phyloP scores from a whole-genome alignment of 2,113 vertebrate species.

The Gymnogyps californianus region DNA sequence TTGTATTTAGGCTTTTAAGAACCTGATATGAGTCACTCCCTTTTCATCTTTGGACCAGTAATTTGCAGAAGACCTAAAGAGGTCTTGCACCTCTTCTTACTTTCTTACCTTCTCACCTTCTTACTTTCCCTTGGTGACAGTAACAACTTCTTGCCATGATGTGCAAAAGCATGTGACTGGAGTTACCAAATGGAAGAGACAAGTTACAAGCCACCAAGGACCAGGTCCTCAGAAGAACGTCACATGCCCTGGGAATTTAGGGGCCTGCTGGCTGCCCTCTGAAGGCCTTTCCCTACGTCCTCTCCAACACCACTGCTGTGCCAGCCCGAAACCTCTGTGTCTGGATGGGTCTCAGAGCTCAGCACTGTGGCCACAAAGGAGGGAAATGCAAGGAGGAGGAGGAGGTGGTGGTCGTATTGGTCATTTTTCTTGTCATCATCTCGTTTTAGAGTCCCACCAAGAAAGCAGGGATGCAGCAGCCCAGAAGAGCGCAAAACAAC shows the following conservation, averaged over 20 bases:
- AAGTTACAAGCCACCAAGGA: neutral
- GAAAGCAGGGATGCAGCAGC: neutral
- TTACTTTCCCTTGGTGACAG: neutral
- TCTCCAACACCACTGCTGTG: neutral
- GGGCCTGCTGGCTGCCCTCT: neutral
- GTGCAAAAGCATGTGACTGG: neutral
- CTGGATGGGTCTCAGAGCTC: neutral
- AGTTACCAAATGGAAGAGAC: neutral
- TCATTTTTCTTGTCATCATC: neutral
- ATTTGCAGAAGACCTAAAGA: neutral
- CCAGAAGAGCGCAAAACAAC: neutral
- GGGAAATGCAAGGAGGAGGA: neutral
- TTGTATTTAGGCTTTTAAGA: neutral
- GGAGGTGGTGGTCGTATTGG: neutral
- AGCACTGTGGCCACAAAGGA: neutral
- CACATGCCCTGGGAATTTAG: neutral
- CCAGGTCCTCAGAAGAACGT: fast-evolving
- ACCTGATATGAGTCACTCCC: neutral
- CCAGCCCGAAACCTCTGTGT: neutral
- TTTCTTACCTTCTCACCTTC: neutral
- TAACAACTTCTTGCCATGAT: neutral
- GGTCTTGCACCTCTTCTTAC: neutral
- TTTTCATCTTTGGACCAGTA: neutral
- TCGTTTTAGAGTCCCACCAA: neutral
- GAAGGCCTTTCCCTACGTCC: fast-evolving